Evolutionary conservation across 2,888 invertebrate genomes (phyloP).

Genomic region (Dyspetes luteomarginatus): DNA sequence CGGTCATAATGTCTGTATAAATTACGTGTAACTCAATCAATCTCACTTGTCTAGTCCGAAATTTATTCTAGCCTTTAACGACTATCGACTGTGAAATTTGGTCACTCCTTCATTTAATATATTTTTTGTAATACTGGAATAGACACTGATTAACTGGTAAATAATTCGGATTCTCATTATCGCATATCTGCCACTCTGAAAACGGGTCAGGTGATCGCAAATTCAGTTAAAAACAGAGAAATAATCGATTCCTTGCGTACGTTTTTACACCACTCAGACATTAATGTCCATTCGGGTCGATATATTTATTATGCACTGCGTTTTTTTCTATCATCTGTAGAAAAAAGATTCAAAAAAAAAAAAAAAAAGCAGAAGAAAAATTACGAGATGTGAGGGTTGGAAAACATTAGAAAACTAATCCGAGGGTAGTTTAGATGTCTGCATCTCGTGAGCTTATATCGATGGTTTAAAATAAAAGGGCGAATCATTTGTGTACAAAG

Average conservation of each 20-base stretch:
- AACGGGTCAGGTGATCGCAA: neutral
- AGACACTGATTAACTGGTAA: too few species aligned
- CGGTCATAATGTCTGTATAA: too few species aligned
- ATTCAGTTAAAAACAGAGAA: neutral
- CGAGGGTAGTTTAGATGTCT: constrained; percentile 5
- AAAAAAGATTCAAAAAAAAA: neutral
- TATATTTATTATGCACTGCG: neutral
- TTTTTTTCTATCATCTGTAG: neutral
- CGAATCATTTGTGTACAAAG: too few species aligned
- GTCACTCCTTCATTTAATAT: too few species aligned
- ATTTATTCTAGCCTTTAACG: too few species aligned
- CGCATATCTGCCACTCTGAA: neutral
- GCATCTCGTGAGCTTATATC: neutral
- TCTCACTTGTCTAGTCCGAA: too few species aligned
- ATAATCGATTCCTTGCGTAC: neutral
- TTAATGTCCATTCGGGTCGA: neutral
- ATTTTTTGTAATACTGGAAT: too few species aligned
- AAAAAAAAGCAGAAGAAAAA: neutral
- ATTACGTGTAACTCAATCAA: too few species aligned
- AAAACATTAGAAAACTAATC: neutral
- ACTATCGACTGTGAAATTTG: too few species aligned
- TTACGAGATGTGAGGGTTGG: neutral
- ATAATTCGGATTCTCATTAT: neutral
- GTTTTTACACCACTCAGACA: constrained; percentile 14
- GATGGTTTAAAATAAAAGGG: too few species aligned